phyloP scores from a whole-genome alignment of 2,888 invertebrate genomes.

The Eugnorisma glareosa region DNA sequence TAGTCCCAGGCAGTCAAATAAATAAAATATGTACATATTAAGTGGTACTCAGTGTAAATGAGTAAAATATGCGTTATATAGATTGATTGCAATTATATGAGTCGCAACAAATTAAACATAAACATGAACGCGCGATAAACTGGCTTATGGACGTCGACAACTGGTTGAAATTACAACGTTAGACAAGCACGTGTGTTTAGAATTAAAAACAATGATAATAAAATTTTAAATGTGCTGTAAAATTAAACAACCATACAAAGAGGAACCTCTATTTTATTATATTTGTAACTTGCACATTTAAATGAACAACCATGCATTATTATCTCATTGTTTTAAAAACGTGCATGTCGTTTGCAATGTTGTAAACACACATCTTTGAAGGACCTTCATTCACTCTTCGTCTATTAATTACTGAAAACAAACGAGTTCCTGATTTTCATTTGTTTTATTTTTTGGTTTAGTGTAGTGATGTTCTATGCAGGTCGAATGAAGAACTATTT shows the following conservation, averaged over 20 bases:
- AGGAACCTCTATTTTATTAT: too few relatives aligned
- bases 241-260: neutral
- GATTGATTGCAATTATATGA: neutral
- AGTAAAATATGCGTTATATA: neutral
- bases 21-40: too few relatives aligned
- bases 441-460: neutral
- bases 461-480: neutral
- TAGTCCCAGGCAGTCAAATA: neutral
- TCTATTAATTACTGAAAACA: neutral
- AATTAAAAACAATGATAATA: neutral
- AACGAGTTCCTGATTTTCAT: neutral
- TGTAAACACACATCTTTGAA: neutral
- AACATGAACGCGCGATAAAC: neutral
- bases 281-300: too few relatives aligned
- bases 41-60: neutral
- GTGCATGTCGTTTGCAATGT: neutral
- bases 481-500: neutral
- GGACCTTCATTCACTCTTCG: neutral
- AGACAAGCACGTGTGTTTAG: neutral
- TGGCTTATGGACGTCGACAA: neutral
- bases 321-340: conserved; percentile 34
- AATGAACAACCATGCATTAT: neutral
- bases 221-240: neutral
- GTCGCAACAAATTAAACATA: neutral
- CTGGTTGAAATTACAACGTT: neutral